Evolutionary conservation across 2,113 vertebrate genomes (phyloP).

Genomic region (Triplophysa dalaica): DNA sequence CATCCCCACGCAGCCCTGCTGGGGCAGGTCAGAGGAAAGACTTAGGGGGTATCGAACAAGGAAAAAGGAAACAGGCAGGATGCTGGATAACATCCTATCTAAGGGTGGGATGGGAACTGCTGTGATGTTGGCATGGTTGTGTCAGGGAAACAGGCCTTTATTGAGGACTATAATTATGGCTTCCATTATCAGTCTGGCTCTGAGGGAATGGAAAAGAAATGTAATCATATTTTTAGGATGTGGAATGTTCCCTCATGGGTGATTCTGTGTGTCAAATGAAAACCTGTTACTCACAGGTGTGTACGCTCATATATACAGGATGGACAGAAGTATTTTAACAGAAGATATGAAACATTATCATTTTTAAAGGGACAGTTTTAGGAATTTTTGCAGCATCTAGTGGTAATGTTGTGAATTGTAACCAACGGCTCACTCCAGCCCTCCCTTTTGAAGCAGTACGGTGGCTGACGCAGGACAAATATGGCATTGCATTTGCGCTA

Average conservation of each 20-base stretch:
- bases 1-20: conserved; percentile 18
- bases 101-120: conserved; percentile 32
- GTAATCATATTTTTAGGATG: conserved; percentile 34
- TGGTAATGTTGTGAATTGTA: too few species aligned
- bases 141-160: conserved; percentile 29
- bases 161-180: conserved; percentile 28
- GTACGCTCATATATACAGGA: background rate
- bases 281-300: background rate
- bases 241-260: conserved; percentile 1
- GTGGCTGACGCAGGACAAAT: too few species aligned
- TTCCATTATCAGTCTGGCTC: conserved; percentile 30
- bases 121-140: conserved; percentile 19
- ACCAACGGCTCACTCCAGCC: too few species aligned
- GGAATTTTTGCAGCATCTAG: too few species aligned
- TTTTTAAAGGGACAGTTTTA: too few species aligned
- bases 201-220: conserved; percentile 3
- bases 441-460: too few species aligned
- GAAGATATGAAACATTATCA: background rate
- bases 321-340: background rate
- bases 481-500: too few species aligned
- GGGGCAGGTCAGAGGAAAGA: conserved; percentile 30
- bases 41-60: conserved; percentile 18
- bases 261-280: background rate
- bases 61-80: conserved; percentile 43
- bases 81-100: conserved; percentile 51